These are phyloP conservation scores for Tethea ocularis DNA, from an alignment of 2,888 invertebrate species.

Conservation along the genomic window DNA sequence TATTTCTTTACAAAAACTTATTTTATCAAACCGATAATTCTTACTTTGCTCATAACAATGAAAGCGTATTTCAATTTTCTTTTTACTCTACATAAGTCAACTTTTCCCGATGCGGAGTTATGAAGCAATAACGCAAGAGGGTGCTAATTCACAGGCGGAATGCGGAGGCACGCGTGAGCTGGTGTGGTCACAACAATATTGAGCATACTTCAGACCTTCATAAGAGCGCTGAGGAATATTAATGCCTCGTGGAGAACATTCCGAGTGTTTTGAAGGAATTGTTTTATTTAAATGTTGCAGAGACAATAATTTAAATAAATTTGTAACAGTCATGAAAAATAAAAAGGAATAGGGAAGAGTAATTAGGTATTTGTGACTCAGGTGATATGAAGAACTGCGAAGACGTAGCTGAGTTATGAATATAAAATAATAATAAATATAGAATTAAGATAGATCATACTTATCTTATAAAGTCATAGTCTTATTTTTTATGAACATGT, in stretches of 20 bases:
- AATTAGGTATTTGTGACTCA: no score
- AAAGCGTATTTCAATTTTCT: conserved; percentile 18
- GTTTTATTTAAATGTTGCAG: no score
- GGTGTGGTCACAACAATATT: conserved; percentile 15
- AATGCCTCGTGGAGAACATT: conserved; percentile 6
- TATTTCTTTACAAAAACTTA: no score
- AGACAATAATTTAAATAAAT: no score
- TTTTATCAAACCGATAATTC: no score
- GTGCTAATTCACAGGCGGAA: conserved; percentile 9
- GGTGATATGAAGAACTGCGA: no score
- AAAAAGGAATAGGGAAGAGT: no score
- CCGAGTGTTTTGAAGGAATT: no score
- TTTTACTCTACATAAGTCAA: neutral
- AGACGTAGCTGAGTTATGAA: no score
- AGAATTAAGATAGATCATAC: neutral
- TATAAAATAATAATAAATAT: neutral
- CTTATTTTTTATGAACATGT: neutral
- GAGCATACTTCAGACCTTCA: conserved; percentile 12
- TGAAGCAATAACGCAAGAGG: conserved; percentile 10
- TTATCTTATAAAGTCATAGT: neutral
- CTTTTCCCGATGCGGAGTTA: neutral
- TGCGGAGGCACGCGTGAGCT: conserved; percentile 11
- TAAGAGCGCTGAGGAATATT: conserved; percentile 11
- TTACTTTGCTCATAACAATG: neutral
- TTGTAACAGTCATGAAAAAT: no score